Percentiles rank a stretch among this genome's conserved stretches.
These are phyloP conservation scores for Chaetura pelagica DNA, from an alignment of 2,113 vertebrate genomes.

Conservation along the genomic window DNA sequence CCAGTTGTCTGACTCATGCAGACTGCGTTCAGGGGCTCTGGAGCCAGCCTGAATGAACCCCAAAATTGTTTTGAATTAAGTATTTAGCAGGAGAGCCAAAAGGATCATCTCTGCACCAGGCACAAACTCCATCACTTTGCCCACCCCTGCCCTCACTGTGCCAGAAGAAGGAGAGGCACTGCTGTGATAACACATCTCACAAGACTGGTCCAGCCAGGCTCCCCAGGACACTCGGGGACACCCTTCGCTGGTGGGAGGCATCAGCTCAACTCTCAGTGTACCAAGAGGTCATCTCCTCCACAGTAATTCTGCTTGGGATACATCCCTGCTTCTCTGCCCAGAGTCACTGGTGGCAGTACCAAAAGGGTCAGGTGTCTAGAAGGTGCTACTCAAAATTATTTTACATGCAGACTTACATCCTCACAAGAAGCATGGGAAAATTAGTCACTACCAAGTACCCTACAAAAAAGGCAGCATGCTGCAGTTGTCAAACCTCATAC, in stretches of 20 bases:
- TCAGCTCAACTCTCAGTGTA: background rate
- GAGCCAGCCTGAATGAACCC: background rate
- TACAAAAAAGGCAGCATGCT: background rate
- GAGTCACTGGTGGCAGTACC: background rate
- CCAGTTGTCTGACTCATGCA: background rate
- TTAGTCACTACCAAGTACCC: background rate
- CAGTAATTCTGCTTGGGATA: background rate
- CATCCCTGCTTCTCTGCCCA: background rate
- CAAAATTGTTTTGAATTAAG: background rate
- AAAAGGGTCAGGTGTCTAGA: background rate
- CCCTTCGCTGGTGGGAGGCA: background rate
- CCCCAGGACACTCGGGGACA: fast-evolving
- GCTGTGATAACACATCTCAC: background rate
- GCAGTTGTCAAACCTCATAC: background rate
- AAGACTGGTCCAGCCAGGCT: background rate
- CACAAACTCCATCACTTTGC: background rate
- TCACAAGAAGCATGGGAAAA: background rate
- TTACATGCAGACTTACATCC: background rate
- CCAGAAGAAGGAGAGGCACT: background rate
- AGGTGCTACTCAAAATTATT: background rate
- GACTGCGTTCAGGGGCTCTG: background rate
- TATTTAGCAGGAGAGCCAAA: background rate
- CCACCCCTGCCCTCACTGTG: background rate
- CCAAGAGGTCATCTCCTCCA: background rate
- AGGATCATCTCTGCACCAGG: background rate